These are phyloP conservation scores for Neoascia interrupta DNA, from an alignment of 2,888 invertebrate genomes.

Conservation along the genomic window DNA sequence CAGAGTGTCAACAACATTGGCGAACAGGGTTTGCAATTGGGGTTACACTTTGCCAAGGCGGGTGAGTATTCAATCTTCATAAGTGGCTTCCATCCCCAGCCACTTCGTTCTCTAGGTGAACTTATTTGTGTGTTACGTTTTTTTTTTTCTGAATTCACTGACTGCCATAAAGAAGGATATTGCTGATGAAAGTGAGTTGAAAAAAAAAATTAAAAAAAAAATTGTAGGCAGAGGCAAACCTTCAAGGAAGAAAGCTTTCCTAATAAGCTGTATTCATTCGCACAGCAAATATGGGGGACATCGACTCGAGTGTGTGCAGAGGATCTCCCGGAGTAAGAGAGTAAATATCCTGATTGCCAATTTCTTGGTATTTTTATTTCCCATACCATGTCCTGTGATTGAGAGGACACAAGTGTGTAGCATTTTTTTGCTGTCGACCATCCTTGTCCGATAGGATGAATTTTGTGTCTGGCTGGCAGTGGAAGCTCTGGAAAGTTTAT, in stretches of 20 bases:
- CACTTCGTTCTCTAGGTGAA: background rate
- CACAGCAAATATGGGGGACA: background rate
- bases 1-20: conserved; percentile 34
- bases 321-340: conserved; percentile 24
- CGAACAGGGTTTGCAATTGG: conserved; percentile 40
- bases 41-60: conserved; percentile 54
- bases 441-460: conserved; percentile 35
- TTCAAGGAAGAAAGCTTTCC: conserved; percentile 15
- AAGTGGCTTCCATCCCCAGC: conserved; percentile 29
- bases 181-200: conserved; percentile 56
- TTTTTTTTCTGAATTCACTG: conserved; percentile 39
- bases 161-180: conserved; percentile 26
- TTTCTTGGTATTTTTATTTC: conserved; percentile 59
- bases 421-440: background rate
- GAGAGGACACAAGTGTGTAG: conserved; percentile 34
- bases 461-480: conserved; percentile 25
- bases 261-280: conserved; percentile 57
- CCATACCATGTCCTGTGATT: conserved; percentile 24
- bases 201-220: conserved; percentile 44
- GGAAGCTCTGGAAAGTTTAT: conserved; percentile 42
- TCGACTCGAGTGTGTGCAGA: conserved; percentile 3
- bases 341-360: conserved; percentile 59
- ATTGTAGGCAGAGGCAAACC: background rate
- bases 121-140: conserved; percentile 19
- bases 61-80: conserved; percentile 43